Conservation (phyloP, 1,140 invertebrate species). For the Centruroides sculpturatus region DNA sequence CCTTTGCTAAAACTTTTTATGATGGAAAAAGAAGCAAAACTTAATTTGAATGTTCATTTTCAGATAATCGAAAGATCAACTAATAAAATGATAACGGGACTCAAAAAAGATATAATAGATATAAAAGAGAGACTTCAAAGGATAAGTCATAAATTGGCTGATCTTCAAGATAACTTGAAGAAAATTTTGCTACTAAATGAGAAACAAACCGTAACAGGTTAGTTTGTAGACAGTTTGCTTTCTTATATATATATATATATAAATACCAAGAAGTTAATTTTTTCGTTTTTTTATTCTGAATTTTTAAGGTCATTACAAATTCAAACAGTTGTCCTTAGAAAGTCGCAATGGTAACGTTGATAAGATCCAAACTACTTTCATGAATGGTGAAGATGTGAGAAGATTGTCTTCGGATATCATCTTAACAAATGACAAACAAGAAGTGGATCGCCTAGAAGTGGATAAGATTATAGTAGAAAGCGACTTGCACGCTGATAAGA, state of each 20-base stretch:
- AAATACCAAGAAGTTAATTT: neutral
- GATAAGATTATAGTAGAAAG: conserved; percentile 3
- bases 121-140: neutral
- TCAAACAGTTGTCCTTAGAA: conserved; percentile 7
- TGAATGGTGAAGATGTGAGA: conserved; percentile 8
- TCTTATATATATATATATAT: too few species aligned
- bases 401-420: conserved; percentile 9
- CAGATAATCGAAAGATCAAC: too few species aligned
- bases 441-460: conserved; percentile 2
- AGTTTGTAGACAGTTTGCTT: neutral
- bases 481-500: conserved; percentile 1
- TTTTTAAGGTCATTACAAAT: conserved; percentile 3
- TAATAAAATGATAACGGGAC: too few species aligned
- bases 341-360: conserved; percentile 5
- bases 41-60: too few species aligned
- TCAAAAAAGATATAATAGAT: neutral
- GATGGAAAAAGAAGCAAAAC: too few species aligned
- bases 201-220: conserved; percentile 8
- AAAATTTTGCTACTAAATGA: conserved; percentile 1
- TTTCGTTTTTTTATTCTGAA: neutral
- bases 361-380: neutral
- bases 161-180: neutral
- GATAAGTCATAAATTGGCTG: neutral
- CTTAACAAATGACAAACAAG: conserved; percentile 5
- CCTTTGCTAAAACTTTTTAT: too few species aligned